Evolutionary conservation across 2,888 invertebrate genomes (phyloP), one percentile per base, ranked within the genome.

Genomic region (Penaeus monodon): DNA sequence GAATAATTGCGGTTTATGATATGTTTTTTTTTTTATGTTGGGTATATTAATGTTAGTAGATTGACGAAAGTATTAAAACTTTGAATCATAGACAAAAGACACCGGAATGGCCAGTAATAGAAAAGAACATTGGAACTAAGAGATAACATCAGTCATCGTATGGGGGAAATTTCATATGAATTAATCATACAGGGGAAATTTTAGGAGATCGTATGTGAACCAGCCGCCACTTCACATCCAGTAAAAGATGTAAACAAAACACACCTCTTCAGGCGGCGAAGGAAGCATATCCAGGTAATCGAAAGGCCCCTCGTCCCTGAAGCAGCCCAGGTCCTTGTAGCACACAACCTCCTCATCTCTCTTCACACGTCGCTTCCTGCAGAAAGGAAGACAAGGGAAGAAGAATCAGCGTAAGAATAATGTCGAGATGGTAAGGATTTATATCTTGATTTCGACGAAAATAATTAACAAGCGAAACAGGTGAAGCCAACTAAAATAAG

Each of bases 231-330:
- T 79, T 33, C 10, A 20, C 65, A 27, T n/a, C 24, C 27, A 24
- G 22, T n/a, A 77, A 14, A 29, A n/a, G 17, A 49, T 33, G 65
- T 24, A n/a, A 24, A 68, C 3, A 38, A 12, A 66, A 73, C 84
- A 8, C 27, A 90, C 96, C 91, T 97, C 97, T 92, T 96, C 96
- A 0, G 97, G 97, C 33, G 96, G 94, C 82, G 96, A 95, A 6
- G 98, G 98, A 88, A 97, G 93, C 93, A 97, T 97, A 93, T 97
- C 97, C 92, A 98, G 93, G 92, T 97, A 97, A 84, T 96, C 96
- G 92, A 97, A 97, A 0, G 97, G 96, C 0, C 97, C 98, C 7
- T 96, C 95, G 91, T 97, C 97, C 91, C 97, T 96, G 93, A 98
- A 98, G 92, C 98, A 98, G 17, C 98, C 98, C 83, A 98, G 94